Percentiles rank a stretch among this genome's conserved stretches.
These are phyloP conservation scores for Buphagus erythrorhynchus DNA, from an alignment of 2,797 vertebrate species.

Conservation along the genomic window DNA sequence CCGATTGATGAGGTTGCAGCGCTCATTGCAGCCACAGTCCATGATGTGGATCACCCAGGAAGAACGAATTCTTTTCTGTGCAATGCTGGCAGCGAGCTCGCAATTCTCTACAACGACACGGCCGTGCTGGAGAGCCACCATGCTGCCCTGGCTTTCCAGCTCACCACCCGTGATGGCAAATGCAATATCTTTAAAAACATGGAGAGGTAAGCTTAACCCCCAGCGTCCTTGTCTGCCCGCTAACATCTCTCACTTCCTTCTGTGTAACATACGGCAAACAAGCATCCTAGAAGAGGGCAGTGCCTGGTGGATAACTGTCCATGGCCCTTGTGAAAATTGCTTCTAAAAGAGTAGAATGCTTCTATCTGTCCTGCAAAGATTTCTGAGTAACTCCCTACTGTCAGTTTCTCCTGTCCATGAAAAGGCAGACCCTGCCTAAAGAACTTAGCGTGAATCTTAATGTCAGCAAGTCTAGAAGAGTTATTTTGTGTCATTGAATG, in stretches of 20 bases:
- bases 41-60: slow-evolving; percentile 95
- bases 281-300: not conserved
- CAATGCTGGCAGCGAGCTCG: slow-evolving; percentile 92
- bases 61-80: slow-evolving; percentile 97
- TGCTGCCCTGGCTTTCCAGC: slow-evolving; percentile 93
- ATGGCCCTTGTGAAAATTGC: not conserved
- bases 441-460: not conserved
- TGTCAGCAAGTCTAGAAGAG: not conserved
- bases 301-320: not conserved
- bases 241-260: not conserved
- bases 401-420: not conserved
- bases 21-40: slow-evolving; percentile 93
- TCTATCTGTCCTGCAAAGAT: not conserved
- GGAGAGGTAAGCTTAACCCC: slow-evolving; percentile 82
- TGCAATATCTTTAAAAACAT: slow-evolving; percentile 97
- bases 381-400: not conserved
- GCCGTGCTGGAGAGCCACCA: slow-evolving; percentile 96
- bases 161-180: slow-evolving; percentile 90
- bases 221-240: not conserved
- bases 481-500: not conserved
- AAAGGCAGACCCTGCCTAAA: not conserved
- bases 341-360: not conserved
- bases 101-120: slow-evolving; percentile 92
- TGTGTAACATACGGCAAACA: not conserved
- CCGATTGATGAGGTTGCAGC: slow-evolving; percentile 91